phyloP scores from a whole-genome alignment of 2,888 invertebrate species.

The Andrena camellia region DNA sequence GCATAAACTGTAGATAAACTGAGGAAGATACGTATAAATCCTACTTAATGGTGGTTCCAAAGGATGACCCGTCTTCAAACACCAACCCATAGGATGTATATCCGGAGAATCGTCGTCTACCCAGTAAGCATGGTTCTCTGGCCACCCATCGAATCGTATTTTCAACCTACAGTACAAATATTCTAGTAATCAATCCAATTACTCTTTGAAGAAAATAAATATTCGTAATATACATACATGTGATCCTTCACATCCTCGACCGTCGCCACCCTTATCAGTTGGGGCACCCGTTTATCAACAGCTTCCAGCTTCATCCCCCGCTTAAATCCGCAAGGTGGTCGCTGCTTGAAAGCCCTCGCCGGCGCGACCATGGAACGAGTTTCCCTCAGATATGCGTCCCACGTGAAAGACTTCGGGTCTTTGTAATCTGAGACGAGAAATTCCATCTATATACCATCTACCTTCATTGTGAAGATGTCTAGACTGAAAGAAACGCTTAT shows the following conservation, averaged over 20 bases:
- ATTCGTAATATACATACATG: slow-evolving; percentile 72
- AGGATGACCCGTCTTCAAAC: slow-evolving; percentile 94
- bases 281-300: slow-evolving; percentile 93
- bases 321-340: slow-evolving; percentile 92
- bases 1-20: neutral
- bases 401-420: slow-evolving; percentile 91
- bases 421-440: slow-evolving; percentile 87
- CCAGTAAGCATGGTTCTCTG: slow-evolving; percentile 93
- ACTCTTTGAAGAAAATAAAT: neutral
- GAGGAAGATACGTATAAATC: slow-evolving; percentile 74
- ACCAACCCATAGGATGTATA: slow-evolving; percentile 97
- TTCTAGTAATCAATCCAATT: neutral
- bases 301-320: slow-evolving; percentile 95
- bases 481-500: slow-evolving; percentile 1
- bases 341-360: slow-evolving; percentile 92
- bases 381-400: slow-evolving; percentile 93
- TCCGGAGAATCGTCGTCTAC: slow-evolving; percentile 96
- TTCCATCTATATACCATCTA: neutral
- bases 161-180: slow-evolving; percentile 75
- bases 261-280: slow-evolving; percentile 94
- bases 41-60: slow-evolving; percentile 93
- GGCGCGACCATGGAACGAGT: slow-evolving; percentile 92
- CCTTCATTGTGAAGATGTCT: neutral
- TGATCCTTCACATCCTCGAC: slow-evolving; percentile 92
- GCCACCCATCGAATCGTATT: slow-evolving; percentile 96